A percentile compares a stretch with the other conserved stretches of the same genome.
phyloP scores from a whole-genome alignment of 2,888 invertebrate species.

The Chydorus sphaericus region DNA sequence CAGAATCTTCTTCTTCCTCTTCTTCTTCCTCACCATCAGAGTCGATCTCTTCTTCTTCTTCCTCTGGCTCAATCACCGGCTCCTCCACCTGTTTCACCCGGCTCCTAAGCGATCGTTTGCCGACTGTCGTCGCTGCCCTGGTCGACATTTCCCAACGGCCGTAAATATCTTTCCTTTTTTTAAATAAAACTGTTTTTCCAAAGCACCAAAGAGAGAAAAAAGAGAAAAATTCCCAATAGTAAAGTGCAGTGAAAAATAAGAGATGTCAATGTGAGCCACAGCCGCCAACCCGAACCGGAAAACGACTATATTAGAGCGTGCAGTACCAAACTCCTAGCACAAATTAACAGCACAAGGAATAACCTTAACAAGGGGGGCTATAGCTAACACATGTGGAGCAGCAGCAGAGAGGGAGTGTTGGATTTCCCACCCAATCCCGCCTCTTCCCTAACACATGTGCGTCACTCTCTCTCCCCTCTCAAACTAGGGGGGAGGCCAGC shows the following conservation, averaged over 20 bases:
- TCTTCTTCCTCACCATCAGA: neutral
- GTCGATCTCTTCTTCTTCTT: neutral
- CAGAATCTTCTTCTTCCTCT: constrained; percentile 2
- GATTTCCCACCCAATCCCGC: neutral
- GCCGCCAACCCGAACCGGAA: neutral
- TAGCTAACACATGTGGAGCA: neutral
- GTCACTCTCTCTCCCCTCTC: neutral
- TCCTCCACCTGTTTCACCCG: neutral
- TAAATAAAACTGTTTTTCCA: neutral
- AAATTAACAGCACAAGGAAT: neutral
- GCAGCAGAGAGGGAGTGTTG: neutral
- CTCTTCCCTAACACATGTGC: neutral
- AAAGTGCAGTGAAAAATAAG: neutral
- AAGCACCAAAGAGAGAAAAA: neutral
- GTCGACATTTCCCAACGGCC: neutral
- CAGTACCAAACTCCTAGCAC: neutral
- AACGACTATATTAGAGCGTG: neutral
- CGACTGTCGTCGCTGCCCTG: neutral
- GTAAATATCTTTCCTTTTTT: neutral
- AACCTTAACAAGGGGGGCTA: neutral
- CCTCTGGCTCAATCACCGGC: neutral
- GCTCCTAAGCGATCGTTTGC: neutral
- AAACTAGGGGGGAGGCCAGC: neutral
- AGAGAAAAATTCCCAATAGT: neutral
- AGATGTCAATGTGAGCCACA: constrained; percentile 4